These are phyloP conservation scores for Sternotherus odoratus DNA, from an alignment of 2,797 vertebrate genomes.

Conservation along the genomic window DNA sequence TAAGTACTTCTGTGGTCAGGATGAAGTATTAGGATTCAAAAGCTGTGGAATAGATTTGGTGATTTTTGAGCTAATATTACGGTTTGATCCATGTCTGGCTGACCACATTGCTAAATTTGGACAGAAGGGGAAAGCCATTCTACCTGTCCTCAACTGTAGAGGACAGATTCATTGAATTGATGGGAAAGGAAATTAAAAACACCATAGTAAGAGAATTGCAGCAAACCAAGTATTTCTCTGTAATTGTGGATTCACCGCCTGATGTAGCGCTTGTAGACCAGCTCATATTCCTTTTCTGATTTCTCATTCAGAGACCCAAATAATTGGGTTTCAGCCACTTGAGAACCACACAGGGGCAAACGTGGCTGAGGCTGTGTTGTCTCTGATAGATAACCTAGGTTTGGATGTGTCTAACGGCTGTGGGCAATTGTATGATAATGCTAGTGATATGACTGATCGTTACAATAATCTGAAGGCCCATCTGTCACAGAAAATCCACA, in stretches of 20 bases:
- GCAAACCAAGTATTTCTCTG: background rate
- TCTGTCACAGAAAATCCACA: background rate
- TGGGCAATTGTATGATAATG: background rate
- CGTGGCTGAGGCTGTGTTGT: background rate
- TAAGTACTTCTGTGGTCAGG: background rate
- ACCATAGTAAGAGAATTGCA: background rate
- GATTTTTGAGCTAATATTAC: background rate
- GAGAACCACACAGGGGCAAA: background rate
- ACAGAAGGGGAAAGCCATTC: background rate
- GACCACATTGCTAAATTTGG: background rate
- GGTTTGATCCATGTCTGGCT: background rate
- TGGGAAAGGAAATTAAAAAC: background rate
- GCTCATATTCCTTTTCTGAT: background rate
- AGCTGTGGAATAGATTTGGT: background rate
- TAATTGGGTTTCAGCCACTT: background rate
- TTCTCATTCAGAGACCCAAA: background rate
- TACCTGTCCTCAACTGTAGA: background rate
- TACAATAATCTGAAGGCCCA: background rate
- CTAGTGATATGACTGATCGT: background rate
- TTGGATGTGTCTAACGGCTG: background rate
- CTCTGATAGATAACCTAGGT: background rate
- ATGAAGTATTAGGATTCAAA: background rate
- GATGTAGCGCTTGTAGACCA: background rate
- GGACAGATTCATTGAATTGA: background rate
- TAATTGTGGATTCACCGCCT: background rate